Base-by-base conservation (phyloP, 2,888 invertebrate genomes). In the Pardosa pseudoannulata region DNA sequence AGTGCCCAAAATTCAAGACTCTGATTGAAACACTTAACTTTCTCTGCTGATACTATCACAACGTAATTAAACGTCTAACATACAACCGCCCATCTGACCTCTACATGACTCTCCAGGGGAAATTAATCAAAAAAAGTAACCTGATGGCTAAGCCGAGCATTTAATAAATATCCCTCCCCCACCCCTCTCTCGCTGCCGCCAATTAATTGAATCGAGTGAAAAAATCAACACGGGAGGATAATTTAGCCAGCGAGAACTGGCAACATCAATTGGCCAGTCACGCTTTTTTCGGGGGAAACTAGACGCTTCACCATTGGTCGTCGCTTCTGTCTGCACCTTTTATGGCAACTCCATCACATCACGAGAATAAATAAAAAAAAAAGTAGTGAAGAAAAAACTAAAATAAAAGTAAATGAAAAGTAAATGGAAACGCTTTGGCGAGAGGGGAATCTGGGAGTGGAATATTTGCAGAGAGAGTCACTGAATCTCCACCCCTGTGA, bases 271-370 rank as follows among this genome's bases (percentile, higher is more conserved):
- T 67, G 67, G 32, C 67, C 6, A 32, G 67, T 67, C 67, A 67
- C 67, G 67, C 67, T 32, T 32, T 32, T 27, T 13, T n/a, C 9
- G 32, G 13, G 9, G 13, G 9, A 7, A 13, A 62, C 29, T 13
- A n/a, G n/a, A n/a, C n/a, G 23, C 28, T 19, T 27, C 46, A 3
- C 31, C 31, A 50, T 68, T 50, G 68, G 46, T 16, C 19, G 67
- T n/a, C 64, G 74, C 74, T 74, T 74, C 67, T 76, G 76, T 76
- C 67, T 67, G 19, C 76, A 76, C 76, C 65, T 76, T 76, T 76
- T 68, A 76, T 27, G 68, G 76, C 46, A 68, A n/a, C 67, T 76
- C 67, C 65, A 41, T 75, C 41, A 39, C n/a, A 65, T 31, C 13
- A 65, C 23, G 23, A 23, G 50, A 5, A 13, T 46, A 32, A 64